Base-by-base conservation (phyloP, 2,113 vertebrate species). In the Oncorhynchus nerka region DNA sequence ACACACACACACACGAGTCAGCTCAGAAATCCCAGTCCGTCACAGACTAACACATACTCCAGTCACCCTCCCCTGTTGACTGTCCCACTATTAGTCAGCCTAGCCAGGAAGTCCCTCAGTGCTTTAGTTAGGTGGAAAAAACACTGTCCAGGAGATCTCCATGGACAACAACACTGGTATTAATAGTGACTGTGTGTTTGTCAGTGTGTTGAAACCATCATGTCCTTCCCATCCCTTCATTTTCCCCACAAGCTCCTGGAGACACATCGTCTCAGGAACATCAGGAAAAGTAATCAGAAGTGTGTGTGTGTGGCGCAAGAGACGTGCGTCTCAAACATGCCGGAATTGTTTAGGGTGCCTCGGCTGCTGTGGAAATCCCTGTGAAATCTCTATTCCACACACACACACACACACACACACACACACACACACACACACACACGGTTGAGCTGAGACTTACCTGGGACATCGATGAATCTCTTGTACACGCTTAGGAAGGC, bases 401-500 rank as follows among this genome's bases (percentile, higher is more conserved):
- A 39, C 34, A 39, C 34, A 39, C 6, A 32, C 7, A 39, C 7
- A 39, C 34, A 45, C 28, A 11, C 6, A 32, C 7, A 39, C 7
- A 39, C 8, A 45, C 28, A 11, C 55, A 48, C 34, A 39, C 39
- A 9, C 39, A 9, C 39, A 8, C 8, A 9, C 39, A 39, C 39
- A 45, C 7, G 39, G 39, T 45, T 45, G 39, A 45, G 39, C 15
- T 16, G 71, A 64, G 34, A 61, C 94, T 93, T 94, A 97, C 96
- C 96, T 94, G 96, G 96, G 86, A 95, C 95, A 84, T 97, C 96
- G 84, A 97, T 97, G 93, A 97, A 91, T 94, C 95, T 95, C 88
- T 97, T 97, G 89, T 97, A 96, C 87, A 97, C 96, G 80, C 95
- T 96, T 91, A 97, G 91, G 93, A 97, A 97, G 86, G 96, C 96